These are phyloP conservation scores for Hypomecis atomaria DNA, from an alignment of 2,888 invertebrate species.

Conservation along the genomic window DNA sequence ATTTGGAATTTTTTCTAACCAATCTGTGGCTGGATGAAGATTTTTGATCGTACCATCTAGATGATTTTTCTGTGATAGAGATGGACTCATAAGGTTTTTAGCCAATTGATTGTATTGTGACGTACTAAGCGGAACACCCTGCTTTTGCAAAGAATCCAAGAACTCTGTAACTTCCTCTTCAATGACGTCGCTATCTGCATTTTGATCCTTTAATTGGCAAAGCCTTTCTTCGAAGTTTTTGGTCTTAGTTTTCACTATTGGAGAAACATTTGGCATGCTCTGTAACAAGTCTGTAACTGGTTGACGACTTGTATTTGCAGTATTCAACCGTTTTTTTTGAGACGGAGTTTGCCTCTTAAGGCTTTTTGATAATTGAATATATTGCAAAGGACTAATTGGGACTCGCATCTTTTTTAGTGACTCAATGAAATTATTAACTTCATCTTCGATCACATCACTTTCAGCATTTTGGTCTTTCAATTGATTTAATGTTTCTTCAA, in stretches of 20 bases:
- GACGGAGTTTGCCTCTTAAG: too few relatives aligned
- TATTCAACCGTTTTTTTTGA: too few relatives aligned
- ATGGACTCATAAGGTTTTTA: not conserved
- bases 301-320: not conserved
- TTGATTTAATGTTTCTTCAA: too few relatives aligned
- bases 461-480: too few relatives aligned
- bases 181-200: not conserved
- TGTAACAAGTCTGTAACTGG: not conserved
- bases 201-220: not conserved
- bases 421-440: too few relatives aligned
- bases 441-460: too few relatives aligned
- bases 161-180: conserved; percentile 2
- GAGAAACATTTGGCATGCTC: not conserved
- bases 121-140: not conserved
- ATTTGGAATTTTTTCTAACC: too few relatives aligned
- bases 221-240: conserved; percentile 3
- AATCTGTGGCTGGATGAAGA: too few relatives aligned
- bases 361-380: too few relatives aligned
- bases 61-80: not conserved
- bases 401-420: too few relatives aligned
- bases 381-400: too few relatives aligned
- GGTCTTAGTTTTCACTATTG: not conserved
- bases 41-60: not conserved
- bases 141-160: not conserved
- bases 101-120: not conserved